phyloP scores from a whole-genome alignment of 2,797 vertebrate species.

The Diplodus puntazzo region DNA sequence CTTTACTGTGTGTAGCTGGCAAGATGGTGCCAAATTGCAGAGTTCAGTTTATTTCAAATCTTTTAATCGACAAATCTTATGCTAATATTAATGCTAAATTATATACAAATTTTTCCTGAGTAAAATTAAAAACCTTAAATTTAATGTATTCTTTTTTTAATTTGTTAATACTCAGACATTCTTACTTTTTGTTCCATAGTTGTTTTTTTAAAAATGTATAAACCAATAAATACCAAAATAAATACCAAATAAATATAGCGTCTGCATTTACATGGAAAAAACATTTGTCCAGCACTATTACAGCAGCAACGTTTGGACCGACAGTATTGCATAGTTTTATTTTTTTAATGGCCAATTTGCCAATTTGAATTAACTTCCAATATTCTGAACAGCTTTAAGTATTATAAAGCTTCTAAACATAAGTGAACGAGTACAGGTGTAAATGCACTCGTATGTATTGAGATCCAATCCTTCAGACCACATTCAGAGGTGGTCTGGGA shows the following conservation, averaged over 20 bases:
- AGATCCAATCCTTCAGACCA: too few species aligned
- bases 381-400: neutral
- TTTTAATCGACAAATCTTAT: neutral
- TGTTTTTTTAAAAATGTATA: neutral
- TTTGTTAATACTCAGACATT: neutral
- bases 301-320: neutral
- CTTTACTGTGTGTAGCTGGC: neutral
- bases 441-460: too few species aligned
- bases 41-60: neutral
- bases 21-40: neutral
- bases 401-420: too few species aligned
- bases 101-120: too few species aligned
- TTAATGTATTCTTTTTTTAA: neutral
- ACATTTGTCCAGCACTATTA: neutral
- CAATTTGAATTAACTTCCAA: neutral
- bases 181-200: neutral
- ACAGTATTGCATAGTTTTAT: neutral
- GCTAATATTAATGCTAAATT: too few species aligned
- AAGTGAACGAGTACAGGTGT: too few species aligned
- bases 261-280: neutral
- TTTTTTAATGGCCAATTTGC: neutral
- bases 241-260: neutral
- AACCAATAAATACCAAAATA: too few species aligned
- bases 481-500: too few species aligned
- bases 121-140: neutral